Base-by-base conservation (phyloP, 2,797 vertebrate genomes). In the Cryptoprocta ferox region DNA sequence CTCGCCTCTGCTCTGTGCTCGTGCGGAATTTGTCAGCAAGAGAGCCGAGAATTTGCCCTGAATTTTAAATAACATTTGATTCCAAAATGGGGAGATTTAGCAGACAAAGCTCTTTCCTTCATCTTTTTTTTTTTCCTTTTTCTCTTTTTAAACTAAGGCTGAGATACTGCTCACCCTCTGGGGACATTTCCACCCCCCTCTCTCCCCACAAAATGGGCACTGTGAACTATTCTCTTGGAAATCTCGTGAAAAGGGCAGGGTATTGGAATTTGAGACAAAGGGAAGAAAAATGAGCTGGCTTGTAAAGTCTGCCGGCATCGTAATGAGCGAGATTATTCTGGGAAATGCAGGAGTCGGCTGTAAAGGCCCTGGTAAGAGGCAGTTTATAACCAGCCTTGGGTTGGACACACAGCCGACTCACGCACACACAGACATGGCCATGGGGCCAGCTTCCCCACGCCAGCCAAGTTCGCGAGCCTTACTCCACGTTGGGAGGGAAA, bases 221-320 rank as follows among this genome's bases (percentile, higher is more conserved):
- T 95, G 94, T 97, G 98, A 98, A 97, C 98, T 95, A 70, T 97
- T 98, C 98, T 98, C 96, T 98, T 63, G 75, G 98, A 99, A 98
- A 98, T 98, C 53, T 93, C 96, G 97, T 98, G 98, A 98, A 99
- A 99, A 99, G 98, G 98, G 98, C 98, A 99, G 94, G 92, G 98
- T 98, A 98, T 98, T 98, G 98, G 98, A 98, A 98, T 98, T 97
- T 96, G 97, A 98, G 98, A 99, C 98, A 99, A 99, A 98, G 95
- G 97, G 95, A 98, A 98, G 98, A 99, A 98, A 99, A 99, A 99
- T 98, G 92, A 98, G 98, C 98, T 98, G 96, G 91, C 96, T 98
- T 98, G 97, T 97, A 97, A 98, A 98, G 98, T 97, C 97, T 96
- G 89, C 78, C 92, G 96, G 98, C 98, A 98, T 99, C 97, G 96